Conservation (phyloP, 2,888 invertebrate genomes). For the Phaonia tiefii region DNA sequence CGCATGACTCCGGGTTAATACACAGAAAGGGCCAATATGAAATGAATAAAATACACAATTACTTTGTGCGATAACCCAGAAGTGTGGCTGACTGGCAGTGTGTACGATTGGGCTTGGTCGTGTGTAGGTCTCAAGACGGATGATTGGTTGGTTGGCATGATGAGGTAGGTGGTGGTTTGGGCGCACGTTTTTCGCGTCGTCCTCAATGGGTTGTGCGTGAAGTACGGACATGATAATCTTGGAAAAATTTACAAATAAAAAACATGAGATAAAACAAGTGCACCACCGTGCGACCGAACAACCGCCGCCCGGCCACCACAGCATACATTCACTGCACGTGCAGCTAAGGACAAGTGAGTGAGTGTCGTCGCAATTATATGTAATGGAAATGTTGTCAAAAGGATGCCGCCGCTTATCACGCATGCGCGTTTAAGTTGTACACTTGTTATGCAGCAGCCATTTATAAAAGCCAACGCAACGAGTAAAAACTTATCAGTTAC, state of each 20-base stretch:
- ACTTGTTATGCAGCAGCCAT: background rate
- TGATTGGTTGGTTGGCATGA: background rate
- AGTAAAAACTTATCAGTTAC: conserved; percentile 24
- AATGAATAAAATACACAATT: conserved; percentile 35
- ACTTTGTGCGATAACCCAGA: background rate
- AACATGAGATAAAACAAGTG: conserved; percentile 20
- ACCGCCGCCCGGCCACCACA: conserved; percentile 29
- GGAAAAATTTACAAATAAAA: background rate
- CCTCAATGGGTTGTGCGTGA: background rate
- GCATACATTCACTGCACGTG: conserved; percentile 63
- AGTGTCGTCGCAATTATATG: conserved; percentile 32
- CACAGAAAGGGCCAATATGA: conserved; percentile 27
- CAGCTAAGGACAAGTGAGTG: conserved; percentile 60
- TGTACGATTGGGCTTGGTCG: conserved; percentile 41
- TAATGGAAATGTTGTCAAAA: conserved; percentile 52
- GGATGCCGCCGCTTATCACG: conserved; percentile 33
- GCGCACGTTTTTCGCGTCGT: background rate
- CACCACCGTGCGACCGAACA: conserved; percentile 5
- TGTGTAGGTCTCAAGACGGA: conserved; percentile 38
- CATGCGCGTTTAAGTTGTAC: conserved; percentile 38
- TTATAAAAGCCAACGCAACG: conserved; percentile 53
- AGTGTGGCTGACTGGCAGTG: conserved; percentile 12
- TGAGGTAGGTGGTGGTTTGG: conserved; percentile 19
- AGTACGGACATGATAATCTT: conserved; percentile 10
- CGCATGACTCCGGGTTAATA: background rate